Base-by-base conservation (phyloP, 2,797 vertebrate genomes). In the Danio albolineatus region DNA sequence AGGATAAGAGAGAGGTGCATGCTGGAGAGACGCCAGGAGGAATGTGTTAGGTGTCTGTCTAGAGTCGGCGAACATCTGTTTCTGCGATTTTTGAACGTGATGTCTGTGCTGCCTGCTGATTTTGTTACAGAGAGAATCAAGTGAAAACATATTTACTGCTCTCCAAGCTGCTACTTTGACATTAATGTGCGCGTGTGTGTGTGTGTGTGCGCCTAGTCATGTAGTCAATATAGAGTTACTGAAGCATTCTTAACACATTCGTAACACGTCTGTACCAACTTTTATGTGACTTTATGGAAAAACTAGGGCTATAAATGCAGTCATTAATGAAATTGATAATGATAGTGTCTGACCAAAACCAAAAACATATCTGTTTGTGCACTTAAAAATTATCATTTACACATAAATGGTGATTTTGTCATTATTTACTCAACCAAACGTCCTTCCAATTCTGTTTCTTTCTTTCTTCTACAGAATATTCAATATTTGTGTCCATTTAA, bases 41-140 rank as follows among this genome's bases (percentile, higher is more conserved):
- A 71, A 73, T 74, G 76, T 80, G 73, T 74, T 61, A 76, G 59
- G 48, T 78, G 64, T 60, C 49, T 49, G 46, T 69, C 62, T 81
- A 61, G 70, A 78, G 74, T 74, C 17, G 10, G 36, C 57, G 7
- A 69, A 81, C 74, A 83, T 79, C 78, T 83, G 78, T 80, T 85
- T 81, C 59, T 74, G 28, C 16, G 57, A 79, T 77, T 71, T 79
- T 39, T 73, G 54, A 82, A 77, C 21, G 44, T 79, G 49, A 56
- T 78, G 75, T 67, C 76, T 78, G 39, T 7, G 10, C 64, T 82
- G 51, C 56, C 65, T 54, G 73, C 43, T 59, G 56, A 76, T 80
- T 83, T 57, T 71, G 69, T 81, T 79, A 83, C 69, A 67, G 65
- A 80, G 51, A 64, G 57, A 83, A 83, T 81, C 39, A 78, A 75